Percentiles rank a stretch among this genome's conserved stretches.
Conservation (phyloP, 37 sponge, comb jelly and placozoan species). For the Ephydatia muelleri region DNA sequence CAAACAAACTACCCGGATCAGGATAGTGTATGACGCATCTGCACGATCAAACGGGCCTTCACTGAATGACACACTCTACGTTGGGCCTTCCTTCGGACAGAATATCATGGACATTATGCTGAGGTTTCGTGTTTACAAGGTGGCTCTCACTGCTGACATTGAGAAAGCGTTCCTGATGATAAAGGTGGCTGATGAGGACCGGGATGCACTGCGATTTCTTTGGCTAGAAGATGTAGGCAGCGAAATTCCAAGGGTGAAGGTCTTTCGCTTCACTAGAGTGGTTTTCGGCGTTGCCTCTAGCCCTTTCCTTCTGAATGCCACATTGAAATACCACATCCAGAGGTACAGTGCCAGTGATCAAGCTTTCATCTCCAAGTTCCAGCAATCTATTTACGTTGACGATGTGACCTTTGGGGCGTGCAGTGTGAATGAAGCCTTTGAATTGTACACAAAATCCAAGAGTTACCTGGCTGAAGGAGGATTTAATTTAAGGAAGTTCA, state of each 20-base stretch:
- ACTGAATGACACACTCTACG: constrained; percentile 8
- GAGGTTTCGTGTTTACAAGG: not conserved
- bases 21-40: constrained; percentile 31
- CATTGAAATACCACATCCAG: constrained; percentile 22
- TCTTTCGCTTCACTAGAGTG: constrained; percentile 19
- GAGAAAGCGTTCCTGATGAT: constrained; percentile 18
- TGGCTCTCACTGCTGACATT: constrained; percentile 13
- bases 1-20: not conserved
- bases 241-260: not conserved
- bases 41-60: constrained; percentile 1
- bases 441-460: constrained; percentile 11
- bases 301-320: constrained; percentile 24
- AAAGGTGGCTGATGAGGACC: constrained; percentile 1
- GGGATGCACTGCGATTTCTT: constrained; percentile 18
- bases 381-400: constrained; percentile 35
- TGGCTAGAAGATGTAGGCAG: constrained; percentile 20
- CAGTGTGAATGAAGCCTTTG: constrained; percentile 17
- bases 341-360: constrained; percentile 8
- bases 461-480: constrained; percentile 2
- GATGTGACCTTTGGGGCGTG: constrained; percentile 21
- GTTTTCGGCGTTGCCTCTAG: constrained; percentile 21
- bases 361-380: not conserved
- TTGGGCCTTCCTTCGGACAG: constrained; percentile 22
- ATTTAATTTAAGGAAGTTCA: constrained; percentile 30
- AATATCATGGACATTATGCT: constrained; percentile 25